Conservation (phyloP, 2,888 invertebrate species). For the Oscheius onirici region DNA sequence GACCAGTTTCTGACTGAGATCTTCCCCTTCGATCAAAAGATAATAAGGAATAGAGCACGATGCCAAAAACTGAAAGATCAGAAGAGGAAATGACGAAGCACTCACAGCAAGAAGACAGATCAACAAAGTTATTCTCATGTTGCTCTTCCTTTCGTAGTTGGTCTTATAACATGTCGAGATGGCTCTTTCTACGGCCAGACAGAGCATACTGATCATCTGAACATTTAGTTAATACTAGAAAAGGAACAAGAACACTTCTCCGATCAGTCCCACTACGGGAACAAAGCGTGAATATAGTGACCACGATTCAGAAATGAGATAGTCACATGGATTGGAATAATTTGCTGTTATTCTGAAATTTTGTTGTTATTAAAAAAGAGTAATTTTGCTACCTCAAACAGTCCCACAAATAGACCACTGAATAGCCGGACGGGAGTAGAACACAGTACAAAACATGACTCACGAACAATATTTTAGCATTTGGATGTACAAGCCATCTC, state of each 20-base stretch:
- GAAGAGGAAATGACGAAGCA: neutral
- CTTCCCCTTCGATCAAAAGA: neutral
- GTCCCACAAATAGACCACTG: conserved; percentile 10
- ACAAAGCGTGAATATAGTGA: neutral
- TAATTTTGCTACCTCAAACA: neutral
- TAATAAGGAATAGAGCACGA: neutral
- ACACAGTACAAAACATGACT: neutral
- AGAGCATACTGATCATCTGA: conserved; percentile 16
- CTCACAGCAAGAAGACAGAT: neutral
- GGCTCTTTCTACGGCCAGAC: conserved; percentile 6
- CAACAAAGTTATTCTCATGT: neutral
- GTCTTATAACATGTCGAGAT: conserved; percentile 6
- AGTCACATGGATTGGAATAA: conserved; percentile 6
- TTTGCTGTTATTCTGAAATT: neutral
- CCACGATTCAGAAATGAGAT: neutral
- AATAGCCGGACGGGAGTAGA: neutral
- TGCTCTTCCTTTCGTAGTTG: neutral
- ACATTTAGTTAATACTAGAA: too few relatives aligned
- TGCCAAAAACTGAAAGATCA: neutral
- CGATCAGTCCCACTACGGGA: conserved; percentile 9
- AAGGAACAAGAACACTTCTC: too few relatives aligned
- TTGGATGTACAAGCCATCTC: conserved; percentile 9
- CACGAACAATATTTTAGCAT: conserved; percentile 4
- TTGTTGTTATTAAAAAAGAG: neutral
- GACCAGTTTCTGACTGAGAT: neutral